These are phyloP conservation scores for Perccottus glenii DNA, from an alignment of 2,113 vertebrate genomes.

Conservation along the genomic window DNA sequence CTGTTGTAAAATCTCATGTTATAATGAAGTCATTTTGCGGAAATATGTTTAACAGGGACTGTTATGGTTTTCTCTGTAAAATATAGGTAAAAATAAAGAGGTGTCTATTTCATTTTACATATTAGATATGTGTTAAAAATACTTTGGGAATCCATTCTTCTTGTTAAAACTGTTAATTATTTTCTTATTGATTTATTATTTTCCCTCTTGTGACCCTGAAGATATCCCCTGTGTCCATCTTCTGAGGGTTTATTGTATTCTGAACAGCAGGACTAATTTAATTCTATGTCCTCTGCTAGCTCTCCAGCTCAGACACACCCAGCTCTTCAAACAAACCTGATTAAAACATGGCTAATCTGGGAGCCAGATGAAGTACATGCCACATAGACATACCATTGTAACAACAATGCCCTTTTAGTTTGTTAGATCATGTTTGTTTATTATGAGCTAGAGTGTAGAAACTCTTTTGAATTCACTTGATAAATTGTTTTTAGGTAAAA, in stretches of 20 bases:
- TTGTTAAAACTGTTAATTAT: too few relatives aligned
- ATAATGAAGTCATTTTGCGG: not conserved
- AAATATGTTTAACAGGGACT: too few relatives aligned
- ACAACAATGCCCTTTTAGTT: not conserved
- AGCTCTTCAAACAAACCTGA: slow-evolving; percentile 74
- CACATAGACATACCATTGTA: too few relatives aligned
- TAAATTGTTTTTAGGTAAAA: not conserved
- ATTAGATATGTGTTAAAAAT: too few relatives aligned
- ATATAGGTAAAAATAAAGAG: too few relatives aligned
- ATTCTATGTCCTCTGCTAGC: slow-evolving; percentile 65
- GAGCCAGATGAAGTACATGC: slow-evolving; percentile 47
- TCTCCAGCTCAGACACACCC: slow-evolving; percentile 60
- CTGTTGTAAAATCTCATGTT: not conserved
- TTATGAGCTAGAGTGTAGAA: not conserved
- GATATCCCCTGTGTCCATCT: not conserved
- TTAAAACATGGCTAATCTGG: slow-evolving; percentile 69
- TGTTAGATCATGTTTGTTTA: not conserved
- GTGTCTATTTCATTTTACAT: too few relatives aligned
- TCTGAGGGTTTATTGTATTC: slow-evolving; percentile 34
- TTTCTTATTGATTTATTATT: too few relatives aligned
- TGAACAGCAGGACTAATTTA: slow-evolving; percentile 62
- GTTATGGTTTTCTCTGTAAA: not conserved
- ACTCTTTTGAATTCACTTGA: not conserved
- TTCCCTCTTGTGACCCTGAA: too few relatives aligned
- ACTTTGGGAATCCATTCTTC: too few relatives aligned